A percentile compares a stretch with the other conserved stretches of the same genome.
Evolutionary conservation across 1,140 invertebrate species (phyloP).

Genomic region (Asobara japonica): DNA sequence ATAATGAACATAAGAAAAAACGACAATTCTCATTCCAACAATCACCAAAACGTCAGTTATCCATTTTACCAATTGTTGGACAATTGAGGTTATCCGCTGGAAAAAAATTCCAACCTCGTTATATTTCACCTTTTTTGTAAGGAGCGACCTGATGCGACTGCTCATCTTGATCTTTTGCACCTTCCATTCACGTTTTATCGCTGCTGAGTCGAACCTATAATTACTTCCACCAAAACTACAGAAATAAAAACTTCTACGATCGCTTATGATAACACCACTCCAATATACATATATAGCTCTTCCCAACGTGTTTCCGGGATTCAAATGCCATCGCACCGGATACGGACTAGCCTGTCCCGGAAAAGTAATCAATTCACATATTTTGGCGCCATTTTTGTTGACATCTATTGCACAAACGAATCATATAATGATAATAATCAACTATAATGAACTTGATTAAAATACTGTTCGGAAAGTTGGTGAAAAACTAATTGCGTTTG

Average conservation of each 20-base stretch:
- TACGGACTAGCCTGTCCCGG: too few relatives aligned
- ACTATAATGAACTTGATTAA: too few relatives aligned
- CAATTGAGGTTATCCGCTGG: slow-evolving; percentile 13
- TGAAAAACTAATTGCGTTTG: too few relatives aligned
- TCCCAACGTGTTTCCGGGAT: neutral
- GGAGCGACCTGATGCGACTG: slow-evolving; percentile 35
- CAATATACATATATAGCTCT: too few relatives aligned
- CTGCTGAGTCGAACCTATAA: neutral
- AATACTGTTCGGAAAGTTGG: too few relatives aligned
- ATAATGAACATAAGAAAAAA: neutral
- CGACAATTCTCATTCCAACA: neutral
- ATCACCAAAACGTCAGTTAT: neutral
- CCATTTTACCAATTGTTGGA: neutral
- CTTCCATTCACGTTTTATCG: neutral
- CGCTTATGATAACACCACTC: too few relatives aligned
- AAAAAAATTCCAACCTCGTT: neutral
- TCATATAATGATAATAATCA: too few relatives aligned
- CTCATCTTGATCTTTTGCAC: slow-evolving; percentile 31
- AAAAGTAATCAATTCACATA: too few relatives aligned
- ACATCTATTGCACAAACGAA: too few relatives aligned
- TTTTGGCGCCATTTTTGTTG: too few relatives aligned
- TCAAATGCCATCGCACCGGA: neutral
- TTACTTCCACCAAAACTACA: neutral
- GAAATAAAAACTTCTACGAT: too few relatives aligned
- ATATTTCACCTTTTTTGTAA: slow-evolving; percentile 42